phyloP scores from a whole-genome alignment of 1,140 invertebrate species.

The Conopomorpha cramerella region DNA sequence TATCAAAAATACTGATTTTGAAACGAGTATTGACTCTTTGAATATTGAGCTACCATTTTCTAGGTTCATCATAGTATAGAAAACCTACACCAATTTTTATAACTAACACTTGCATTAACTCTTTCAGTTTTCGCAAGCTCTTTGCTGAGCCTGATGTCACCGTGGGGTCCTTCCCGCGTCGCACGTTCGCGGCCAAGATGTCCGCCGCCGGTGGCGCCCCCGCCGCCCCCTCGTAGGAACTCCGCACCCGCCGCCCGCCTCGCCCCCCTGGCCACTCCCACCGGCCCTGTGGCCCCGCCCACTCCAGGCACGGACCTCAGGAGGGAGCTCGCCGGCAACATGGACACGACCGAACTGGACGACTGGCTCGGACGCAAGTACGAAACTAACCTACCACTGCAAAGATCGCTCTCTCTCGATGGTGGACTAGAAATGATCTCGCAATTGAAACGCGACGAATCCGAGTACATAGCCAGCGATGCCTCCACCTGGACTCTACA shows the following conservation, averaged over 20 bases:
- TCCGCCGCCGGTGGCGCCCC: slow-evolving; percentile 29
- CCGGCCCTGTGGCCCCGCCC: slow-evolving; percentile 20
- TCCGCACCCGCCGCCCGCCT: slow-evolving; percentile 21
- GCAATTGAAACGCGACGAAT: slow-evolving; percentile 23
- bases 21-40: no score
- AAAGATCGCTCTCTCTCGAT: slow-evolving; percentile 40
- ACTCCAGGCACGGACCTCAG: slow-evolving; percentile 24
- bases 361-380: slow-evolving; percentile 33
- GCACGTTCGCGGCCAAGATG: slow-evolving; percentile 38
- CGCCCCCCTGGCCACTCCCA: slow-evolving; percentile 14
- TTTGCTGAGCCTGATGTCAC: slow-evolving; percentile 61
- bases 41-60: no score
- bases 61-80: no score
- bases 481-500: slow-evolving; percentile 28
- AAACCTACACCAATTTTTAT: no score
- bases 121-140: slow-evolving; percentile 60
- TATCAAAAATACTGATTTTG: no score
- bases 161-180: slow-evolving; percentile 53
- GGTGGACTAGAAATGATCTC: slow-evolving; percentile 38
- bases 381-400: slow-evolving; percentile 31
- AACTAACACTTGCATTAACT: no score
- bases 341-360: slow-evolving; percentile 28
- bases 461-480: slow-evolving; percentile 17
- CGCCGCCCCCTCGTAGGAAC: slow-evolving; percentile 47
- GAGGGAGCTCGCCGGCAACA: slow-evolving; percentile 30